phyloP scores from a whole-genome alignment of 2,888 invertebrate species.

The Iphiclides podalirius region DNA sequence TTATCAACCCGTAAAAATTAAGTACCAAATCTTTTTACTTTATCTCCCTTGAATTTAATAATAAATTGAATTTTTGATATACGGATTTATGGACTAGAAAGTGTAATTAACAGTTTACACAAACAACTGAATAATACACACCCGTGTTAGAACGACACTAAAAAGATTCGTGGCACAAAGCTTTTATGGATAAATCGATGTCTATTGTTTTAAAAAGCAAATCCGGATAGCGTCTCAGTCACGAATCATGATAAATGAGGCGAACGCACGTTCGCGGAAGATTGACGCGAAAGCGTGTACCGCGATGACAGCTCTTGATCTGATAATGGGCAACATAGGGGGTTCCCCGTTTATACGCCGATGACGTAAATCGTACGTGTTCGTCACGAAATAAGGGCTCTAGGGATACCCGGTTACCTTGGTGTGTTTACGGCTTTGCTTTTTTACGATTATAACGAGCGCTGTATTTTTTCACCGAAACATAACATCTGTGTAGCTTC shows the following conservation, averaged over 20 bases:
- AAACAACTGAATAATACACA: no score
- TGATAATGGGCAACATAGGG: conserved; percentile 34
- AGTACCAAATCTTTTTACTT: no score
- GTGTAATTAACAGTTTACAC: background rate
- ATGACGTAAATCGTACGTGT: conserved; percentile 1
- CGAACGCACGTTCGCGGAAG: conserved; percentile 37
- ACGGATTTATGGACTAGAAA: background rate
- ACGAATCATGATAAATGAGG: conserved; percentile 45
- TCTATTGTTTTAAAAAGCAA: conserved; percentile 23
- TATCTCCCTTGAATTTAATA: no score
- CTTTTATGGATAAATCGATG: conserved; percentile 2
- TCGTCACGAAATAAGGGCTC: background rate
- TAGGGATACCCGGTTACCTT: background rate
- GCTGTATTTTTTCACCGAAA: conserved; percentile 6
- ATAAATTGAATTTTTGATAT: background rate
- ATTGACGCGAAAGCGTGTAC: conserved; percentile 42
- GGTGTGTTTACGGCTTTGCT: no score
- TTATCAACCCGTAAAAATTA: no score
- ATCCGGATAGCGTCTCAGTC: conserved; percentile 29
- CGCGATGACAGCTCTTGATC: conserved; percentile 38
- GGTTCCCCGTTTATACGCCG: conserved; percentile 7
- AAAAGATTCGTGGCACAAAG: background rate
- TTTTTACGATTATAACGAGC: background rate
- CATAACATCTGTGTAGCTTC: no score
- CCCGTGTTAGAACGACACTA: no score